phyloP scores from a whole-genome alignment of 2,113 vertebrate species.

The Hypanus sabinus region DNA sequence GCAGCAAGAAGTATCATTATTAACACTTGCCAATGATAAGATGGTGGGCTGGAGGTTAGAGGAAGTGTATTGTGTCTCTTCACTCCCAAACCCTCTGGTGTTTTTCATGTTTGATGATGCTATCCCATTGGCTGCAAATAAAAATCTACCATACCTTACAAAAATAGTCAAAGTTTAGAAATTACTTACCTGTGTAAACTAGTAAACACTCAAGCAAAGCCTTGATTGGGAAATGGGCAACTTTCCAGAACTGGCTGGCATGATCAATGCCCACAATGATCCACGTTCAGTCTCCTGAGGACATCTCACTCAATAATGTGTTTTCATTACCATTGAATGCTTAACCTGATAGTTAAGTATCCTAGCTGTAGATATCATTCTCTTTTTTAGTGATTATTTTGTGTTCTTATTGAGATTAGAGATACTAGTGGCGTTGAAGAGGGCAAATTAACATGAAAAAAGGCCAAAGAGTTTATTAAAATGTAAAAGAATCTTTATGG shows the following conservation, averaged over 20 bases:
- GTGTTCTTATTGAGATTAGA: neutral
- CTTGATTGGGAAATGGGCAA: neutral
- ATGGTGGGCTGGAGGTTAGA: neutral
- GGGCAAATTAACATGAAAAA: neutral
- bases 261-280: slow-evolving; percentile 7
- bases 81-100: neutral
- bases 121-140: neutral
- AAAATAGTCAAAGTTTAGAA: neutral
- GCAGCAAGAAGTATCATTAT: neutral
- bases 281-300: neutral
- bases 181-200: neutral
- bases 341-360: too few species aligned
- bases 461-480: neutral
- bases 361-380: neutral
- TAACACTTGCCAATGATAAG: neutral
- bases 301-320: slow-evolving; percentile 25
- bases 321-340: neutral
- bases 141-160: neutral
- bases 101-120: neutral
- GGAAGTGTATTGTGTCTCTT: neutral
- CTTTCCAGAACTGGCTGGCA: neutral
- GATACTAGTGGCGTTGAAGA: too few species aligned
- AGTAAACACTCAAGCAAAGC: neutral
- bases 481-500: neutral
- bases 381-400: neutral